phyloP scores from a whole-genome alignment of 2,113 vertebrate genomes.

The Myrmecobius fasciatus region DNA sequence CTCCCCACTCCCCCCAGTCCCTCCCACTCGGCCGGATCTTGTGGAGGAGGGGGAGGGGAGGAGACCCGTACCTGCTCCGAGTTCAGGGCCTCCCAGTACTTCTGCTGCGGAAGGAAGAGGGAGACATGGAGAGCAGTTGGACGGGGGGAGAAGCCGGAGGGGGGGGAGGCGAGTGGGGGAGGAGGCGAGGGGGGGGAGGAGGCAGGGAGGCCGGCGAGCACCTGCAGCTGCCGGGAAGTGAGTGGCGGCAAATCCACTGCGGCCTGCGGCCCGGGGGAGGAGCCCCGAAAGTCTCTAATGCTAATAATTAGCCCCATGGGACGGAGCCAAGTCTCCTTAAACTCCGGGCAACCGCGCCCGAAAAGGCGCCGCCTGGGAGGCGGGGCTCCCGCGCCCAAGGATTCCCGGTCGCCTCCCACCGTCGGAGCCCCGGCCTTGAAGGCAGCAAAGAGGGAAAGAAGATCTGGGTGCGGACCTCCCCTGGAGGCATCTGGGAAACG shows the following conservation, averaged over 20 bases:
- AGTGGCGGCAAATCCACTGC: not conserved
- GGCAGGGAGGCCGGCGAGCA: not conserved
- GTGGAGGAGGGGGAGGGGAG: slow-evolving; percentile 13
- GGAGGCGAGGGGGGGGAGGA: not conserved
- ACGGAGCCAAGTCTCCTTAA: slow-evolving; percentile 31
- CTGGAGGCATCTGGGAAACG: not conserved
- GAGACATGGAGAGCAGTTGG: not conserved
- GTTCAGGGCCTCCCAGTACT: slow-evolving; percentile 71
- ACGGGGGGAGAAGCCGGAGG: not conserved
- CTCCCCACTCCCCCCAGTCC: not conserved
- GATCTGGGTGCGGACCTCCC: too few relatives aligned
- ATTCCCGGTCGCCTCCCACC: too few relatives aligned
- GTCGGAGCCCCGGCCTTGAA: slow-evolving; percentile 44
- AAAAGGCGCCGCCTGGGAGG: slow-evolving; percentile 32
- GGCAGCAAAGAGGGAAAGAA: too few relatives aligned
- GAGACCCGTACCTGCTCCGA: slow-evolving; percentile 66
- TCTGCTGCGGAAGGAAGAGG: slow-evolving; percentile 60
- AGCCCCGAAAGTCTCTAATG: not conserved
- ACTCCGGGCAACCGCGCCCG: slow-evolving; percentile 46
- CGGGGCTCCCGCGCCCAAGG: slow-evolving; percentile 16
- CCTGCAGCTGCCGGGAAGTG: not conserved
- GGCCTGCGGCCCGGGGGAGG: not conserved
- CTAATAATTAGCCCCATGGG: slow-evolving; percentile 34
- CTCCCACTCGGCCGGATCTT: too few relatives aligned
- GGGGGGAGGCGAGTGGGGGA: too few relatives aligned